These are phyloP conservation scores for Tinea semifulvella DNA, from an alignment of 2,888 invertebrate genomes.

Conservation along the genomic window DNA sequence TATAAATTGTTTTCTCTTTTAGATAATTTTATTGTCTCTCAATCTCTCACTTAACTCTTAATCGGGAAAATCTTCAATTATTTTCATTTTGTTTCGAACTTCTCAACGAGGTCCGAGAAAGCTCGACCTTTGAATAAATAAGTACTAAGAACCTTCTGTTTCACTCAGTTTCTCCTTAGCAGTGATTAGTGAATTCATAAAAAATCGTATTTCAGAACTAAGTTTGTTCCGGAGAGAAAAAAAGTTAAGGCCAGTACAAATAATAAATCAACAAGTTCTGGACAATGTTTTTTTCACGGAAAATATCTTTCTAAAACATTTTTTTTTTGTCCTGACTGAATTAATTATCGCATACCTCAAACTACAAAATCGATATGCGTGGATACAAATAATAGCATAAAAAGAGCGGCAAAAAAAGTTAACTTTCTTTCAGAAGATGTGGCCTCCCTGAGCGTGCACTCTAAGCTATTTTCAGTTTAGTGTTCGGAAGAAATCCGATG, in stretches of 20 bases:
- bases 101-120: slow-evolving; percentile 23
- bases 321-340: no score
- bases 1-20: background rate
- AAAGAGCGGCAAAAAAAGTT: no score
- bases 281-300: background rate
- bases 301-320: no score
- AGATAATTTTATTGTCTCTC: background rate
- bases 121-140: slow-evolving; percentile 37
- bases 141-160: slow-evolving; percentile 35
- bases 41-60: slow-evolving; percentile 1
- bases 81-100: slow-evolving; percentile 10
- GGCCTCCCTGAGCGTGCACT: no score
- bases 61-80: slow-evolving; percentile 12
- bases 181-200: slow-evolving; percentile 34
- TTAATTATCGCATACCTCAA: no score
- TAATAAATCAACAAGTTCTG: slow-evolving; percentile 12
- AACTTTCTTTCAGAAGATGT: no score
- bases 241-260: background rate
- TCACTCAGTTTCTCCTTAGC: slow-evolving; percentile 28
- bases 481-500: no score
- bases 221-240: background rate
- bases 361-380: no score
- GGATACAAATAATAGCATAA: no score
- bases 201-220: slow-evolving; percentile 21
- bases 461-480: no score